Conservation (phyloP, 2,113 vertebrate species). For the Forbesichthys papilliferus region DNA sequence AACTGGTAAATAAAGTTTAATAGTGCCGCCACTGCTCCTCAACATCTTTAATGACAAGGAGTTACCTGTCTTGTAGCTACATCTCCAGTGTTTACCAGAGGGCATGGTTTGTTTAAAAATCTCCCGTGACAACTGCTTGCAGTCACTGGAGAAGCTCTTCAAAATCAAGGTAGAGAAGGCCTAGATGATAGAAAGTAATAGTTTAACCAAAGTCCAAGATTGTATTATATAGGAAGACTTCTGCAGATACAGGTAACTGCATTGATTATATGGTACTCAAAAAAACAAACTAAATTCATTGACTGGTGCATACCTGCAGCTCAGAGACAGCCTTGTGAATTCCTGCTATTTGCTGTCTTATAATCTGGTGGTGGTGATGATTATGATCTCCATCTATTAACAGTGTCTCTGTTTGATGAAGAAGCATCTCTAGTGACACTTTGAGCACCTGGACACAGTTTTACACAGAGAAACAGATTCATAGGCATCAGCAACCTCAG, state of each 20-base stretch:
- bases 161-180: constrained; percentile 66
- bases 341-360: constrained; percentile 36
- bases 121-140: constrained; percentile 77
- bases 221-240: background rate
- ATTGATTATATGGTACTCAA: background rate
- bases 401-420: constrained; percentile 45
- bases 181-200: constrained; percentile 41
- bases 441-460: constrained; percentile 55
- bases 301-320: constrained; percentile 60
- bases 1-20: background rate
- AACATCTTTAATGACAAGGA: background rate
- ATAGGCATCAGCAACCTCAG: too few species aligned
- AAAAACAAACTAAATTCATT: background rate
- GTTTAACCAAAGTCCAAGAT: background rate
- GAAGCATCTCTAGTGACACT: constrained; percentile 42
- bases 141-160: constrained; percentile 72
- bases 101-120: constrained; percentile 85
- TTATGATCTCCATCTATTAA: constrained; percentile 2
- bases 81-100: constrained; percentile 78
- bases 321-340: constrained; percentile 43
- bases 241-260: background rate
- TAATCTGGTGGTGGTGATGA: constrained; percentile 28
- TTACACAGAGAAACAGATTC: background rate
- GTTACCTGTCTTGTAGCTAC: constrained; percentile 65
- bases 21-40: background rate